Evolutionary conservation across 2,888 invertebrate species (phyloP), one percentile per base, ranked within the genome.

Genomic region (Steinernema carpocapsae): DNA sequence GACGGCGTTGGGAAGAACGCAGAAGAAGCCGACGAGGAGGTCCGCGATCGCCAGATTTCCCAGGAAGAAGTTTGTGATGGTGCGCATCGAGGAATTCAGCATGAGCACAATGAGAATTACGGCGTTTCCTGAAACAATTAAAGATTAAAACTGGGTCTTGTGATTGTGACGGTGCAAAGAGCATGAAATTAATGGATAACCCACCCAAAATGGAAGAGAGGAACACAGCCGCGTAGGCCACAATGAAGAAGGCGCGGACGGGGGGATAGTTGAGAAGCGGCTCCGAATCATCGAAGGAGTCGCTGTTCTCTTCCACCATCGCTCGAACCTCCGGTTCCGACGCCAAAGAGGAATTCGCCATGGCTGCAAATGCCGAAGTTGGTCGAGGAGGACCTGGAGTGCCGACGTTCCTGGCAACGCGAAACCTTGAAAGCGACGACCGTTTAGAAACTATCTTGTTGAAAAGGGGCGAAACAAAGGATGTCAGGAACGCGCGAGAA

Each of bases 11-110:
- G 94, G 94, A 88, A 93, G 93, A 73, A 95, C 93, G 88, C 95
- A 95, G 89, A 95, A 94, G 74, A 94, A 91, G 22, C 94, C 94
- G 22, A 95, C 94, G 86, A 94, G 93, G 81, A 95, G 91, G 89
- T 95, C 94, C 7, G 94, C 94, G 73, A 94, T 92, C 0, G 94
- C 94, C 81, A 95, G 89, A 89, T 95, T 95, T 32, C 94, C 94
- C 87, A 95, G 89, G 88, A 94, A 94, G 89, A 95, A 94, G 89
- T 95, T 95, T 43, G 94, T 94, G 82, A 94, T 93, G 70, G 94
- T 94, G 74, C 94, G 91, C 84, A 94, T 91, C 70, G 93, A 91
- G 76, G 93, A 91, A 75, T 94, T 94, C 77, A 93, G 88, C 6
- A 92, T 92, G 76, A 95, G 93, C 78, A 94, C 94, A 76, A 94